Percentiles rank a stretch among this genome's conserved stretches.
Evolutionary conservation across 2,888 invertebrate species (phyloP).

Genomic region (Gisinianus flammeolus): DNA sequence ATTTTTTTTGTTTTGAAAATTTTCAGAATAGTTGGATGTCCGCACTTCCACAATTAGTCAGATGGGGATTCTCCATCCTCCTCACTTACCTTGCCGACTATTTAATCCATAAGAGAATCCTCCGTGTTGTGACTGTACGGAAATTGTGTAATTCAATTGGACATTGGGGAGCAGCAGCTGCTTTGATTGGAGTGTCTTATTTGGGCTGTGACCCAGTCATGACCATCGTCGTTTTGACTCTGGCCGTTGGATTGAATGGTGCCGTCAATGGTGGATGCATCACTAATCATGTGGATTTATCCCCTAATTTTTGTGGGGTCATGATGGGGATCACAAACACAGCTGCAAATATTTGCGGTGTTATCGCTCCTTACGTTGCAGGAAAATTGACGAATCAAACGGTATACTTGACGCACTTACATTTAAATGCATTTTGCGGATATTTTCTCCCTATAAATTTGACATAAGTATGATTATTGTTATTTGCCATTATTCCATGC

Average conservation of each 20-base stretch:
- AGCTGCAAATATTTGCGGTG: constrained; percentile 82
- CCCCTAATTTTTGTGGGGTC: constrained; percentile 88
- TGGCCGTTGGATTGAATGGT: constrained; percentile 79
- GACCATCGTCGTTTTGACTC: constrained; percentile 77
- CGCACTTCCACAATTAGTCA: constrained; percentile 83
- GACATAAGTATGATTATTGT: too few relatives aligned
- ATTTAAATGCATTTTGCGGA: background rate
- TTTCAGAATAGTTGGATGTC: constrained; percentile 82
- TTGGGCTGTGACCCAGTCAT: constrained; percentile 81
- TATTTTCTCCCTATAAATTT: background rate
- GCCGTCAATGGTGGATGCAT: constrained; percentile 69
- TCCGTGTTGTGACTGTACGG: constrained; percentile 45
- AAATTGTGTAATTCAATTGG: constrained; percentile 53
- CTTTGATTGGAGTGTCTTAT: constrained; percentile 79
- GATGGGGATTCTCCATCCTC: constrained; percentile 88
- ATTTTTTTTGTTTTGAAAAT: constrained; percentile 11
- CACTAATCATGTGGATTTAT: constrained; percentile 87
- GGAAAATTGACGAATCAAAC: constrained; percentile 70
- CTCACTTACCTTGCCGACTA: constrained; percentile 75
- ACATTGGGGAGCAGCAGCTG: constrained; percentile 60
- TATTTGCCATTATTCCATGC: too few relatives aligned
- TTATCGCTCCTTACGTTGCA: constrained; percentile 82
- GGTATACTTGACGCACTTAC: constrained; percentile 16
- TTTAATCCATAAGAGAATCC: constrained; percentile 74
- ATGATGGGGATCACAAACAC: constrained; percentile 91